Conservation (phyloP, 2,113 vertebrate genomes). For the Sclerurus mexicanus region DNA sequence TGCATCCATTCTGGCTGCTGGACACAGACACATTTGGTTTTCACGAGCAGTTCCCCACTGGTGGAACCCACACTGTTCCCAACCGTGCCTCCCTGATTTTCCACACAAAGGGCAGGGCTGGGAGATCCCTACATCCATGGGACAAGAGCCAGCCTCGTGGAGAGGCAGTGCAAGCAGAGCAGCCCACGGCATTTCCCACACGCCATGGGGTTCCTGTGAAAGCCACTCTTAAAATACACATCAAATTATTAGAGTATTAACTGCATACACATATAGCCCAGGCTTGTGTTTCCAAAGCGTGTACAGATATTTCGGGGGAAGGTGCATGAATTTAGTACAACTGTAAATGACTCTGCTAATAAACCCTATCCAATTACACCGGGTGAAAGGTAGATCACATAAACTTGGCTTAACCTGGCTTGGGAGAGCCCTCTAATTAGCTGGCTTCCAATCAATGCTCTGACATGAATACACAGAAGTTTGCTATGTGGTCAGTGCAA, state of each 20-base stretch:
- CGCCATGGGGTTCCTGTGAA: neutral
- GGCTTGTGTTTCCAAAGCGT: neutral
- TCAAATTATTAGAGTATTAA: neutral
- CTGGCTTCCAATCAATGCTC: neutral
- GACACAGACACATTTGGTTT: neutral
- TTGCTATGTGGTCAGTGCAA: neutral
- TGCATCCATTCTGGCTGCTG: neutral
- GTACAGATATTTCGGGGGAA: neutral
- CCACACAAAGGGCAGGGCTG: neutral
- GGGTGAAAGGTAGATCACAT: neutral
- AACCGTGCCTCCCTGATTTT: neutral
- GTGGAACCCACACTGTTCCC: neutral
- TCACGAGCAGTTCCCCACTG: neutral
- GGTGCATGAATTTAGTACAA: neutral
- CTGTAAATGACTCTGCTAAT: neutral
- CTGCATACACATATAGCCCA: neutral
- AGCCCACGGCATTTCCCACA: neutral
- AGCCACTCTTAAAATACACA: neutral
- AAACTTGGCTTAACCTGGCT: neutral
- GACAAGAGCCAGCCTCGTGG: neutral
- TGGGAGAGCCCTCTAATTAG: slow-evolving; percentile 33
- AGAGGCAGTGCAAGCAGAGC: neutral
- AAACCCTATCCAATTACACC: neutral
- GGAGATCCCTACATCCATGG: neutral
- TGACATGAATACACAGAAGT: neutral